Evolutionary conservation across 2,113 vertebrate genomes (phyloP).

Genomic region (Anolis carolinensis): DNA sequence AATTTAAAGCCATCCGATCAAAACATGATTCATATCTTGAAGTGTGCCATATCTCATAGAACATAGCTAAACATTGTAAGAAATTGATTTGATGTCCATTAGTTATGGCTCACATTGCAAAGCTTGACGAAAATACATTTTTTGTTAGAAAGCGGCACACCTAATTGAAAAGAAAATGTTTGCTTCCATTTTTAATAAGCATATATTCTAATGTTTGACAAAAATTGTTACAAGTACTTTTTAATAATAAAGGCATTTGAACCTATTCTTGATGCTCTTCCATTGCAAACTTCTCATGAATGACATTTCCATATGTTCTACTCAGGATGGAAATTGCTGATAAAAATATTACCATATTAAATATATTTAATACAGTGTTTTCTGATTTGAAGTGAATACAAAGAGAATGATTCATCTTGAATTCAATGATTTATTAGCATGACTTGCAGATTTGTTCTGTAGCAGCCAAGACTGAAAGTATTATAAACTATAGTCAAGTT

Average conservation of each 20-base stretch:
- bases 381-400: neutral
- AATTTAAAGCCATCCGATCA: neutral
- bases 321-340: neutral
- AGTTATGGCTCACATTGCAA: too few species aligned
- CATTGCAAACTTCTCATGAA: neutral
- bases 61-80: neutral
- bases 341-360: neutral
- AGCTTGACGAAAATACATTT: too few species aligned
- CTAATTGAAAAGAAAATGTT: neutral
- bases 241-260: neutral
- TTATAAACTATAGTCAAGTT: neutral
- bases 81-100: too few species aligned
- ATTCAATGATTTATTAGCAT: neutral
- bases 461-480: neutral
- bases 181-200: too few species aligned
- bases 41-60: neutral
- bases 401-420: neutral
- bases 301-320: neutral
- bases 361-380: neutral
- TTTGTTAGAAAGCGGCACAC: neutral
- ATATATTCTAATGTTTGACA: neutral
- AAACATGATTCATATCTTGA: accelerated
- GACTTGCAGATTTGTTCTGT: neutral
- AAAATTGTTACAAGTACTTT: neutral
- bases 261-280: neutral